Evolutionary conservation across 2,797 vertebrate genomes (phyloP).

Genomic region (Mormyrops boulengeri): DNA sequence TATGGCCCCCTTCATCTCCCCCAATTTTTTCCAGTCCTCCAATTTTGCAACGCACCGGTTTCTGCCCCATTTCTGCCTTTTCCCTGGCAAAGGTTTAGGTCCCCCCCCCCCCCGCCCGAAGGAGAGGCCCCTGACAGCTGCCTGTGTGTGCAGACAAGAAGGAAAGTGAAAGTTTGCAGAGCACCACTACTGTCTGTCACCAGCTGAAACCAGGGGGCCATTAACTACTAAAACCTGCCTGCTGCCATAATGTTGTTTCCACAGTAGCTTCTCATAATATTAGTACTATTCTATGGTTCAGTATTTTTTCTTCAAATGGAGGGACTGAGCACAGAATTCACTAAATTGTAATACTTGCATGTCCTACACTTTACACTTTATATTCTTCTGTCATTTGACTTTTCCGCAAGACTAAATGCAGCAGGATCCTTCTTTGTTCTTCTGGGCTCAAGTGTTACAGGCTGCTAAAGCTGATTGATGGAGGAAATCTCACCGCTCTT

Average conservation of each 20-base stretch:
- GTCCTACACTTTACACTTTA: neutral
- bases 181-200: neutral
- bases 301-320: neutral
- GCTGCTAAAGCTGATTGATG: conserved; percentile 12
- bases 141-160: neutral
- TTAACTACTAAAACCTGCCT: conserved; percentile 7
- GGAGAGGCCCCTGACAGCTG: neutral
- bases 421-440: conserved; percentile 11
- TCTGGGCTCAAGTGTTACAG: neutral
- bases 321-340: neutral
- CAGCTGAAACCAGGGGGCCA: neutral
- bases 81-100: too few relatives aligned
- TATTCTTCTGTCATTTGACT: neutral
- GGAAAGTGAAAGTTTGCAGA: conserved; percentile 7
- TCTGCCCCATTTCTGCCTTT: too few relatives aligned
- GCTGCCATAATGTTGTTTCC: conserved; percentile 5
- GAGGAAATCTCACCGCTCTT: neutral
- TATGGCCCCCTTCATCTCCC: too few relatives aligned
- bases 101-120: neutral
- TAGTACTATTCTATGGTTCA: conserved; percentile 3
- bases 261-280: neutral
- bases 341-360: neutral
- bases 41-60: too few relatives aligned
- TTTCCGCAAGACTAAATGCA: neutral
- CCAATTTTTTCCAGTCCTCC: too few relatives aligned